Percentiles rank a stretch among this genome's conserved stretches.
Evolutionary conservation across 2,113 vertebrate genomes (phyloP).

Genomic region (Dendropsophus ebraccatus): DNA sequence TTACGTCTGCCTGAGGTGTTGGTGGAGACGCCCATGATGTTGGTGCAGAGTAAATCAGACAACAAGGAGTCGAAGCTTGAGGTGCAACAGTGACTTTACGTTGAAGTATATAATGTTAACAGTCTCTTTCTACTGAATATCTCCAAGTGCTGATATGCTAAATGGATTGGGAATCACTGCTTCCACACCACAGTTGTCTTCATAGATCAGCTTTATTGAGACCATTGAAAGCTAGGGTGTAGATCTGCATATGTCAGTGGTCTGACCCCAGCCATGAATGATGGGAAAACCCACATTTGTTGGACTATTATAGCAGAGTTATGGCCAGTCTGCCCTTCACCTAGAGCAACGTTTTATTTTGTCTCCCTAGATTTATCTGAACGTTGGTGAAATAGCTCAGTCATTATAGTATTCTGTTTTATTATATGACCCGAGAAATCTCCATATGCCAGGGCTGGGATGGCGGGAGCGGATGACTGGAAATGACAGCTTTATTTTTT

Average conservation of each 20-base stretch:
- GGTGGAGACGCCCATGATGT: too few species aligned
- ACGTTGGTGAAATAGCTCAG: neutral
- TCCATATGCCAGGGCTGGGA: neutral
- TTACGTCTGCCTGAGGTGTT: too few species aligned
- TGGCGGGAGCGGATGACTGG: neutral
- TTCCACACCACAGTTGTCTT: too few species aligned
- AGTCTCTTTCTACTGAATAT: too few species aligned
- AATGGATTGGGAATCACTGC: too few species aligned
- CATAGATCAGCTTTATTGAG: too few species aligned
- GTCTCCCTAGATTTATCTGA: neutral
- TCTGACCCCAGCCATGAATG: neutral
- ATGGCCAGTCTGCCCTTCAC: neutral
- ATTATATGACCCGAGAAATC: conserved; percentile 4
- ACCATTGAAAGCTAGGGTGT: neutral
- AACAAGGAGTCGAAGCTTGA: too few species aligned
- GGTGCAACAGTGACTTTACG: too few species aligned
- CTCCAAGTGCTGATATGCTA: too few species aligned
- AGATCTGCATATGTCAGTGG: neutral
- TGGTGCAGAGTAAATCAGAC: too few species aligned
- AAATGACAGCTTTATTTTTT: conserved; percentile 6
- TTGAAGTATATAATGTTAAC: too few species aligned
- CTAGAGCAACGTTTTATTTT: neutral
- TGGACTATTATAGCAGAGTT: neutral
- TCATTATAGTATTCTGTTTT: neutral
- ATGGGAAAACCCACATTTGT: neutral